Conservation (phyloP, 2,113 vertebrate genomes). For the Camelus bactrianus region DNA sequence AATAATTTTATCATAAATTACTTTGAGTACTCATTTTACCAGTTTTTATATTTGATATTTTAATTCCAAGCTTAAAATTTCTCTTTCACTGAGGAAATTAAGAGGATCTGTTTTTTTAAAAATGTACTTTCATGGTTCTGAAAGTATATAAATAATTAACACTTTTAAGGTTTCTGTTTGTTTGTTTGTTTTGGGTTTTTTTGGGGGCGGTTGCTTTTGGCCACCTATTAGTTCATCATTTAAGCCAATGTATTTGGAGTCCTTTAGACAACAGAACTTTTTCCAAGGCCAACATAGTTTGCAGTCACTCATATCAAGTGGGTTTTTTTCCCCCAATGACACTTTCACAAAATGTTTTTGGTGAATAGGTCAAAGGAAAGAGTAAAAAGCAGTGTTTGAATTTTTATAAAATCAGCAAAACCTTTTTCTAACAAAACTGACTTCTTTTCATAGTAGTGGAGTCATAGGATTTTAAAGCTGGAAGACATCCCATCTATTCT, state of each 20-base stretch:
- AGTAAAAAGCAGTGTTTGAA: background rate
- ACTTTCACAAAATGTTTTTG: constrained; percentile 37
- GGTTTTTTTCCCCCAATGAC: background rate
- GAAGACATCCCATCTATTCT: background rate
- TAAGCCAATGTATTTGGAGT: background rate
- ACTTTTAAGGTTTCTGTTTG: background rate
- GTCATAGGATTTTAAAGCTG: constrained; percentile 11
- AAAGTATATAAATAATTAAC: background rate
- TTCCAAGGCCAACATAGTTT: background rate
- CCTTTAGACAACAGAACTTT: constrained; percentile 26
- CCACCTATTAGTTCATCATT: background rate
- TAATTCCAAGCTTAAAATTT: constrained; percentile 30
- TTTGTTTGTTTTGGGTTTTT: background rate
- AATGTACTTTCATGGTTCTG: background rate
- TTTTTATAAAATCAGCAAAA: constrained; percentile 47
- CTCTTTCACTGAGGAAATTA: background rate
- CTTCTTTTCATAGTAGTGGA: background rate
- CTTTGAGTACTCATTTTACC: constrained; percentile 7
- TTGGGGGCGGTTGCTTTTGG: background rate
- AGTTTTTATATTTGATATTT: constrained; percentile 43
- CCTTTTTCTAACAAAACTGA: constrained; percentile 34
- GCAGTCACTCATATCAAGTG: background rate
- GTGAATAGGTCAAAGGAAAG: constrained; percentile 29
- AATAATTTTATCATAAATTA: constrained; percentile 59
- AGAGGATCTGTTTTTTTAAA: constrained; percentile 3